Evolutionary conservation across 92 coral and sea anemone genomes (phyloP).

Genomic region (Virgularia gustaviana): DNA sequence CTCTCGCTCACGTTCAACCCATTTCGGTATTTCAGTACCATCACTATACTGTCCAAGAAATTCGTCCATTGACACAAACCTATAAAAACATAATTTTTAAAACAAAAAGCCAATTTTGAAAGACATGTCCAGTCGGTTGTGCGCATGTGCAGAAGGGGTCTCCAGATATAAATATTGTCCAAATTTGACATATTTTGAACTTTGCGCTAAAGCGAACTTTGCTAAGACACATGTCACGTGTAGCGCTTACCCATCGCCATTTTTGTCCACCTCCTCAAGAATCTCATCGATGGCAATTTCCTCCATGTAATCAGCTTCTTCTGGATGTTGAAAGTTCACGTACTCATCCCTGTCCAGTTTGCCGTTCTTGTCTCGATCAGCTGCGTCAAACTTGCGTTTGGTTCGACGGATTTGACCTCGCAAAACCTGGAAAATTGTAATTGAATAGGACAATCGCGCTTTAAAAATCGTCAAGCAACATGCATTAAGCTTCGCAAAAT

Average conservation of each 20-base stretch:
- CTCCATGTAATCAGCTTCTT: slow-evolving; percentile 83
- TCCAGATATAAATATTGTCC: no score
- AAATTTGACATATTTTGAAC: no score
- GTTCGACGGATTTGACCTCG: slow-evolving; percentile 79
- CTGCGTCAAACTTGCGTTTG: slow-evolving; percentile 75
- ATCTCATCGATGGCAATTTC: slow-evolving; percentile 88
- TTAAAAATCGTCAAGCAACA: neutral
- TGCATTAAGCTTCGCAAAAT: no score
- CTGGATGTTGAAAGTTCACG: slow-evolving; percentile 95
- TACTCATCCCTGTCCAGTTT: slow-evolving; percentile 87
- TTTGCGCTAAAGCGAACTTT: neutral
- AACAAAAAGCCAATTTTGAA: neutral
- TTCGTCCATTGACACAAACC: slow-evolving; percentile 74
- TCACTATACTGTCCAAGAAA: slow-evolving; percentile 91
- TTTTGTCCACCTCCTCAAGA: slow-evolving; percentile 79
- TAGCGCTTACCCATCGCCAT: slow-evolving; percentile 89
- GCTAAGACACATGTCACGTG: no score
- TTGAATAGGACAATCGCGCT: neutral
- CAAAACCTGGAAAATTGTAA: slow-evolving; percentile 49
- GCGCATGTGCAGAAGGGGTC: no score
- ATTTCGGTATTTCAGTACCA: slow-evolving; percentile 68
- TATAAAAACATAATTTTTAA: slow-evolving; percentile 8
- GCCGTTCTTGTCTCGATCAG: slow-evolving; percentile 84
- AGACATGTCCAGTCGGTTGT: neutral
- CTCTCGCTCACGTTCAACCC: slow-evolving; percentile 83